phyloP scores from a whole-genome alignment of 1,140 invertebrate species.

The Penaeus japonicus region DNA sequence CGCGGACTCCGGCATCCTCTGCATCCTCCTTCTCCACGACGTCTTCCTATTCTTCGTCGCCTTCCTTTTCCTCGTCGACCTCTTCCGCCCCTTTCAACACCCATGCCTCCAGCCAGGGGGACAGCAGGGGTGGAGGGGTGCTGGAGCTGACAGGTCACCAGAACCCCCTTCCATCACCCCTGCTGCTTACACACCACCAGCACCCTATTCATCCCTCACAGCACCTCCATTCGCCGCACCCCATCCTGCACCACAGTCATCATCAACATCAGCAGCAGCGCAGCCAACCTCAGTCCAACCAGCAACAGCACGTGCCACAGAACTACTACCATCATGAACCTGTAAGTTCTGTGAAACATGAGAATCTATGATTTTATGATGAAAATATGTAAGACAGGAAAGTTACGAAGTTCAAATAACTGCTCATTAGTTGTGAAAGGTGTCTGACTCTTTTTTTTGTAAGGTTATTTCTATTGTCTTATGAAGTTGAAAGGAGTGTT shows the following conservation, averaged over 20 bases:
- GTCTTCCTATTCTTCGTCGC: constrained; percentile 6
- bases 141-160: constrained; percentile 39
- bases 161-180: constrained; percentile 27
- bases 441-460: too few species aligned
- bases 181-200: constrained; percentile 22
- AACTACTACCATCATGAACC: constrained; percentile 40
- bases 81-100: background rate
- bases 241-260: background rate
- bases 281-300: constrained; percentile 13
- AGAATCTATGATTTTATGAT: too few species aligned
- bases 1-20: background rate
- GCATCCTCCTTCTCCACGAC: background rate
- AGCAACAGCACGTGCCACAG: constrained; percentile 9
- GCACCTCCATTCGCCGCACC: background rate
- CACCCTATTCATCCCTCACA: constrained; percentile 7
- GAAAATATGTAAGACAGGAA: too few species aligned
- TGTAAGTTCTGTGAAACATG: background rate
- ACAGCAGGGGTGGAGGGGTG: constrained; percentile 11
- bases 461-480: background rate
- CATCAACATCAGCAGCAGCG: constrained; percentile 23
- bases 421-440: too few species aligned
- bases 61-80: constrained; percentile 7
- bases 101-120: background rate
- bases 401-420: too few species aligned
- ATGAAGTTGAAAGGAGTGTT: background rate